Percentiles rank a stretch among this genome's conserved stretches.
phyloP scores from a whole-genome alignment of 2,888 invertebrate genomes.

The Acheta domesticus region DNA sequence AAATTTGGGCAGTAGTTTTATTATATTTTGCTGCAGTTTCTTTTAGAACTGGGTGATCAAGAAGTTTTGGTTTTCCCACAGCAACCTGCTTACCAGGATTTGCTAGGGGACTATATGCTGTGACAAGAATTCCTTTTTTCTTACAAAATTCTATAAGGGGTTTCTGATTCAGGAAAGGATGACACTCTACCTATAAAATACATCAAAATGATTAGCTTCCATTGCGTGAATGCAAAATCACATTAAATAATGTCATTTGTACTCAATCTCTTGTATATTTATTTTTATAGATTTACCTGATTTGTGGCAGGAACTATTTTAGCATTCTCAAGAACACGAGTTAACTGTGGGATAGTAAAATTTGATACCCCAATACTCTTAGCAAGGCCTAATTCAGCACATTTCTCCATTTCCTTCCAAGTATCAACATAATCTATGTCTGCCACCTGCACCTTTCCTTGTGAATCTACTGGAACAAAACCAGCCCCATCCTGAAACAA shows the following conservation, averaged over 20 bases:
- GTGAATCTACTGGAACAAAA: constrained; percentile 37
- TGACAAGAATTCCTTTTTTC: not conserved
- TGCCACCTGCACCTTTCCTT: constrained; percentile 40
- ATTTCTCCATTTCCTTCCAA: constrained; percentile 49
- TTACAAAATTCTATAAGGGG: not conserved
- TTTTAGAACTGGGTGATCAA: not conserved
- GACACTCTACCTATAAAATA: not conserved
- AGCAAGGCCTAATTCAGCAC: constrained; percentile 47
- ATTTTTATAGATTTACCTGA: constrained; percentile 35
- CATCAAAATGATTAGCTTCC: not conserved
- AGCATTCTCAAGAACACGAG: constrained; percentile 47
- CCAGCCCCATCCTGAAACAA: constrained; percentile 42
- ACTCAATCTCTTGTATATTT: too few species aligned
- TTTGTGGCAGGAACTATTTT: constrained; percentile 40
- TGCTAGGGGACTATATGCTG: not conserved
- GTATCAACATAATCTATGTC: constrained; percentile 47
- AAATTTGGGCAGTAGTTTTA: not conserved
- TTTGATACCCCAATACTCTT: constrained; percentile 53
- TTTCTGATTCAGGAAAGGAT: constrained; percentile 9
- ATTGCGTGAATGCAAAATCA: too few species aligned
- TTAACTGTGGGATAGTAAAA: constrained; percentile 51
- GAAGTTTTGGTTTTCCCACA: not conserved
- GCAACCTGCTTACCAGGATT: not conserved
- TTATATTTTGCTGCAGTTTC: not conserved
- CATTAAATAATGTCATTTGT: too few species aligned